A percentile compares a stretch with the other conserved stretches of the same genome.
Evolutionary conservation across 2,113 vertebrate genomes (phyloP).

Genomic region (Leucopsar rothschildi): DNA sequence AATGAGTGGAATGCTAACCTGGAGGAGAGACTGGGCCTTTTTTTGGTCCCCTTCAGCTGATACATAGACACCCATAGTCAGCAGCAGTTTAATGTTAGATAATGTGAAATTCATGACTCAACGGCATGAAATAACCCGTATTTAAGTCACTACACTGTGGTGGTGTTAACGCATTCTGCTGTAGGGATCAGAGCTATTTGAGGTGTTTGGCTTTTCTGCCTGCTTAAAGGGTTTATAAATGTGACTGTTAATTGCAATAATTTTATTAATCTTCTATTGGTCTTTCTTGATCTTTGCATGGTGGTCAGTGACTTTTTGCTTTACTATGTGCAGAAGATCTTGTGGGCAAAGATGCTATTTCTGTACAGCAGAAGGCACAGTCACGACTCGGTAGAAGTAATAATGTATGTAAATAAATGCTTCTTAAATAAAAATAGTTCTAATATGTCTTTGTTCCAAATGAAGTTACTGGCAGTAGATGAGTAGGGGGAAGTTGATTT

Average conservation of each 20-base stretch:
- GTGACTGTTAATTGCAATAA: background rate
- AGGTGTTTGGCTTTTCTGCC: background rate
- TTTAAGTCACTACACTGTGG: background rate
- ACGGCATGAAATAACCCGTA: background rate
- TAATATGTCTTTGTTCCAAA: constrained; percentile 52
- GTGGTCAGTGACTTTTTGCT: background rate
- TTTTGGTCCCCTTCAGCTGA: background rate
- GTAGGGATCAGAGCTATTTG: background rate
- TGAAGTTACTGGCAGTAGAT: constrained; percentile 49
- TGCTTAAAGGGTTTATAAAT: background rate
- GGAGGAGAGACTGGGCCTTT: background rate
- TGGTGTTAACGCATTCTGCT: accelerated
- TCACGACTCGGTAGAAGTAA: background rate
- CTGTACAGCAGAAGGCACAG: background rate
- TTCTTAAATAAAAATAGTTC: constrained; percentile 48
- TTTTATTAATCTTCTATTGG: background rate
- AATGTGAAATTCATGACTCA: background rate
- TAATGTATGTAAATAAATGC: constrained; percentile 36
- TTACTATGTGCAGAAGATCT: background rate
- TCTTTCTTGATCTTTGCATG: background rate
- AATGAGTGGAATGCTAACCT: background rate
- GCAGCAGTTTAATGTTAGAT: background rate
- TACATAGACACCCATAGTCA: background rate
- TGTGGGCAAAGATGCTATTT: background rate
- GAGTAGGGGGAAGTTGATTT: constrained; percentile 55